Conservation (phyloP, 23 tunicate species). For the Halocynthia roretzi region DNA sequence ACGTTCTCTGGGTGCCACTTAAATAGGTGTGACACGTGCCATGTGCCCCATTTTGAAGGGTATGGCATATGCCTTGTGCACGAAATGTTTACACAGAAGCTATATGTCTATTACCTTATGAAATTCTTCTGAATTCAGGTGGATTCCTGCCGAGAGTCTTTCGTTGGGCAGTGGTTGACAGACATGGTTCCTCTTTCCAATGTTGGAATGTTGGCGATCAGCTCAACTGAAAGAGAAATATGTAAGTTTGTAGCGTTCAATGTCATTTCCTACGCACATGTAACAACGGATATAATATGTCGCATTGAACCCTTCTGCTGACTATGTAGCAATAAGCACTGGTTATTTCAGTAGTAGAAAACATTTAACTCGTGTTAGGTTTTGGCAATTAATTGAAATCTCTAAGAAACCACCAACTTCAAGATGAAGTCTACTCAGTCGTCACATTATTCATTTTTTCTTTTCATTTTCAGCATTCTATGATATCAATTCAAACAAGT, state of each 20-base stretch:
- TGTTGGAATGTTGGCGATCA: slow-evolving; percentile 71
- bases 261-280: too few relatives aligned
- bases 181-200: slow-evolving; percentile 78
- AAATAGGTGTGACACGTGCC: background rate
- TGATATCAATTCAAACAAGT: slow-evolving; percentile 49
- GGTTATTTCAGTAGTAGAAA: too few relatives aligned
- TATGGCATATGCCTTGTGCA: background rate
- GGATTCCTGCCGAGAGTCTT: slow-evolving; percentile 29
- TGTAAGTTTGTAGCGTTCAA: slow-evolving; percentile 16
- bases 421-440: too few relatives aligned
- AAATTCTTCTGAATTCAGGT: slow-evolving; percentile 13
- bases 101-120: too few relatives aligned
- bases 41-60: background rate
- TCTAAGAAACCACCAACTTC: too few relatives aligned
- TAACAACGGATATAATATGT: too few relatives aligned
- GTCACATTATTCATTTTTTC: background rate
- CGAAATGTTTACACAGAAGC: too few relatives aligned
- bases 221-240: slow-evolving; percentile 91
- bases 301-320: too few relatives aligned
- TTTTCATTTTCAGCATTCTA: slow-evolving; percentile 51
- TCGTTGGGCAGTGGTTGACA: slow-evolving; percentile 67
- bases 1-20: background rate
- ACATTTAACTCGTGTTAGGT: background rate
- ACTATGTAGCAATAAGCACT: too few relatives aligned
- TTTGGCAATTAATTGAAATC: too few relatives aligned